A percentile compares a stretch with the other conserved stretches of the same genome.
These are phyloP conservation scores for Octomys mimax DNA, from an alignment of 2,797 vertebrate genomes.

Conservation along the genomic window DNA sequence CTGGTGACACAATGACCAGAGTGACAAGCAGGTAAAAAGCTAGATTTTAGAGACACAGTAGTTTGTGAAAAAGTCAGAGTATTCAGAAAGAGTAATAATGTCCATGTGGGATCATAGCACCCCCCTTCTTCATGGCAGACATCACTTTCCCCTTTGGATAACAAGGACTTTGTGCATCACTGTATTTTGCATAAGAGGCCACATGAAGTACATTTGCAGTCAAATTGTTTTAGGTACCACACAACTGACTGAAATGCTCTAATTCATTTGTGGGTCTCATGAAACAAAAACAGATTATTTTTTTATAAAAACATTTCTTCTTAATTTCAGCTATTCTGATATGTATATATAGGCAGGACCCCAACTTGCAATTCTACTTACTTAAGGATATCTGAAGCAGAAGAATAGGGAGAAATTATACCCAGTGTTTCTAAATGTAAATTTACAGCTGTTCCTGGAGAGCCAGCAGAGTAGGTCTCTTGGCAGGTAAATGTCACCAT, in stretches of 20 bases:
- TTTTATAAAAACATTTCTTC: neutral
- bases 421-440: neutral
- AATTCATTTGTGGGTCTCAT: neutral
- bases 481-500: slow-evolving; percentile 60
- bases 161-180: neutral
- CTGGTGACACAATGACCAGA: neutral
- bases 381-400: neutral
- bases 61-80: neutral
- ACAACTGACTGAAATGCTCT: slow-evolving; percentile 30
- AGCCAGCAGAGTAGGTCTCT: slow-evolving; percentile 20
- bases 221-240: neutral
- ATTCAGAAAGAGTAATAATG: neutral
- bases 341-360: neutral
- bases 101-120: neutral
- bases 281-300: neutral
- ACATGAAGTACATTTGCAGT: neutral
- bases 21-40: neutral
- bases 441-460: slow-evolving; percentile 6
- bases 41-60: neutral
- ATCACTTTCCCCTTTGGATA: neutral
- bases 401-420: neutral
- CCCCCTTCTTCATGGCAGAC: neutral
- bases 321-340: slow-evolving; percentile 31
- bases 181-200: neutral
- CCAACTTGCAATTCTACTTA: neutral